Base-by-base conservation (phyloP, 2,888 invertebrate genomes). In the Adineta ricciae region DNA sequence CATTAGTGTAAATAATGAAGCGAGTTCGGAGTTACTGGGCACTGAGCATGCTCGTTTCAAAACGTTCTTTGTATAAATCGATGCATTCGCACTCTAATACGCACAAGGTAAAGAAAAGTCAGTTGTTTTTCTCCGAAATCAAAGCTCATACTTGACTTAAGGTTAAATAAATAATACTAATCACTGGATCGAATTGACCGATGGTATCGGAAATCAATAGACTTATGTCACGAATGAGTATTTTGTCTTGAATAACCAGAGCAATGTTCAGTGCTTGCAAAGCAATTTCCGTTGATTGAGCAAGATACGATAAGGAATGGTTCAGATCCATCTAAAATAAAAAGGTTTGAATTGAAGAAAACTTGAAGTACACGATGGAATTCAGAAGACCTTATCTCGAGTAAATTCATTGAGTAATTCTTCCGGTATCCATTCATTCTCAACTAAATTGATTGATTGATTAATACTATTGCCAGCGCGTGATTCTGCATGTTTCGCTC, bases 201-300 rank as follows among this genome's bases (percentile, higher is more conserved):
- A 78, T 78, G 3, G n/a, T 41, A 11, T 78, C 78, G n/a, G 9
- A 78, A 24, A 78, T 0, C n/a, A 78, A 41, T 41, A 78, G 16
- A 78, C 78, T 78, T n/a, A 1, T 41, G 41, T 78, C 78, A 78
- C 78, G 78, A 8, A 78, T 78, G n/a, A 78, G 78, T 41, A 78
- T 41, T 78, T 78, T 78, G n/a, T 78, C 78, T 78, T 78, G 78
- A 78, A 78, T 41, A n/a, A 8, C 4, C 41, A 78, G n/a, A 41
- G 78, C 41, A 14, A 78, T 41, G 16, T 78, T 78, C 11, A 78
- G n/a, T 78, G 78, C 38, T 78, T 78, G 78, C 41, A 78, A 41
- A 9, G 41, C 38, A 0, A 38, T 41, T 78, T 78, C 78, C 24
- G 24, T 78, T 11, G 78, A 78, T 41, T 78, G 78, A n/a, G 36